Evolutionary conservation across 2,888 invertebrate genomes (phyloP).

Genomic region (Dryomyza anilis): DNA sequence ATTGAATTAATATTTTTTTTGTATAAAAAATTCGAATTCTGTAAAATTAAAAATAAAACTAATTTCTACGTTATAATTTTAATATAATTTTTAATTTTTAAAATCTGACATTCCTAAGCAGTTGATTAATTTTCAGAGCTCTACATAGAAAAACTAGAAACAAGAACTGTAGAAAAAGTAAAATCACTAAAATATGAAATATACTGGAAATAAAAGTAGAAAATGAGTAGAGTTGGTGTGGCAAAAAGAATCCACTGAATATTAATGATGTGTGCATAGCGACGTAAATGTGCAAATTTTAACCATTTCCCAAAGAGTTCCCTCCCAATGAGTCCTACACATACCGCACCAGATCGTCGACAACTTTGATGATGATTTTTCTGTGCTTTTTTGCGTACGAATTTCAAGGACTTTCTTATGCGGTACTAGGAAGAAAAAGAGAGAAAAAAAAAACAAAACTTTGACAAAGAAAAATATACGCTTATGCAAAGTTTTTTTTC

Average conservation of each 20-base stretch:
- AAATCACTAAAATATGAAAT: background rate
- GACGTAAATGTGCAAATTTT: background rate
- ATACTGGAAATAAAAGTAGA: background rate
- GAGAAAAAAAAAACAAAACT: background rate
- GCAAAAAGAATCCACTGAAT: constrained; percentile 11
- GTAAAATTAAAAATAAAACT: no score
- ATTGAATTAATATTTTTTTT: no score
- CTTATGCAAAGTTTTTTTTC: no score
- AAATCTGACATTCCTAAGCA: background rate
- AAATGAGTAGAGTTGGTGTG: background rate
- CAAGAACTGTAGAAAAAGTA: background rate
- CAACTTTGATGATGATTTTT: background rate
- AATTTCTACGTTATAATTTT: no score
- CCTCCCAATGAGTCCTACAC: no score
- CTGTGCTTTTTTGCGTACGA: no score
- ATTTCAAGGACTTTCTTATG: constrained; percentile 4
- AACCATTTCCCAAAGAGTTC: background rate
- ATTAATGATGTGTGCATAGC: constrained; percentile 10
- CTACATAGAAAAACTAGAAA: background rate
- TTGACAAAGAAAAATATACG: background rate
- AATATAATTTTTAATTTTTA: no score
- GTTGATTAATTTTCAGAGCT: constrained; percentile 1
- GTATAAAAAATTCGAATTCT: no score
- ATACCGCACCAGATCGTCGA: no score
- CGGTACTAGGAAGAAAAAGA: background rate